Percentiles rank a stretch among this genome's conserved stretches.
Evolutionary conservation across 2,797 vertebrate species (phyloP).

Genomic region (Florisuga fusca): DNA sequence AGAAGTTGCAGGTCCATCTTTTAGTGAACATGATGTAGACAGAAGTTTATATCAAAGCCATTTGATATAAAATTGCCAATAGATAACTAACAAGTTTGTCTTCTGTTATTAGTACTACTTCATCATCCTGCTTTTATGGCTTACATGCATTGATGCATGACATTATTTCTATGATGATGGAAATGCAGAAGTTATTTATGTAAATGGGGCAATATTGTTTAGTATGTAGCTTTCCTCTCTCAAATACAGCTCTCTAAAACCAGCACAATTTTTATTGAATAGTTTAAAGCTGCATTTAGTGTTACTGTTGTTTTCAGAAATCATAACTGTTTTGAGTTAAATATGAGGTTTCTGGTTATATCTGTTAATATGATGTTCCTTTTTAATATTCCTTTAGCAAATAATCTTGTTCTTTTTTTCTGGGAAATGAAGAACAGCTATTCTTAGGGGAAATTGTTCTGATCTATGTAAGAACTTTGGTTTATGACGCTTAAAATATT

Average conservation of each 20-base stretch:
- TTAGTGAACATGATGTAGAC: neutral
- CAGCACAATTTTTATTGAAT: conserved; percentile 14
- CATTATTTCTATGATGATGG: neutral
- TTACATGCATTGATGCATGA: neutral
- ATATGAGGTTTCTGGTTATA: conserved; percentile 13
- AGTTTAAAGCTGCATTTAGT: conserved; percentile 47
- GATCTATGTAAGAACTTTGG: neutral
- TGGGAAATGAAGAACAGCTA: neutral
- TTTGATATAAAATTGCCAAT: neutral
- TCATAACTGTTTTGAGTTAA: conserved; percentile 15
- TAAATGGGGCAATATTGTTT: conserved; percentile 35
- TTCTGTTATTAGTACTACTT: neutral
- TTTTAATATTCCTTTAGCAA: conserved; percentile 32
- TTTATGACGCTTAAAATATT: neutral
- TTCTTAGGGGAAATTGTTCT: neutral
- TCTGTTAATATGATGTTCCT: neutral
- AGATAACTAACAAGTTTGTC: neutral
- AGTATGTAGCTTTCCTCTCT: neutral
- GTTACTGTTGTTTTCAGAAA: conserved; percentile 44
- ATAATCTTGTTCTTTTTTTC: neutral
- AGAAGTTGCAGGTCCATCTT: neutral
- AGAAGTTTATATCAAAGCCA: neutral
- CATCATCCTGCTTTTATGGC: neutral
- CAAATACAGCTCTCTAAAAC: conserved; percentile 14
- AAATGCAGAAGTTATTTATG: conserved; percentile 28